phyloP scores from a whole-genome alignment of 92 coral and sea anemone species.

The Heteractis magnifica region DNA sequence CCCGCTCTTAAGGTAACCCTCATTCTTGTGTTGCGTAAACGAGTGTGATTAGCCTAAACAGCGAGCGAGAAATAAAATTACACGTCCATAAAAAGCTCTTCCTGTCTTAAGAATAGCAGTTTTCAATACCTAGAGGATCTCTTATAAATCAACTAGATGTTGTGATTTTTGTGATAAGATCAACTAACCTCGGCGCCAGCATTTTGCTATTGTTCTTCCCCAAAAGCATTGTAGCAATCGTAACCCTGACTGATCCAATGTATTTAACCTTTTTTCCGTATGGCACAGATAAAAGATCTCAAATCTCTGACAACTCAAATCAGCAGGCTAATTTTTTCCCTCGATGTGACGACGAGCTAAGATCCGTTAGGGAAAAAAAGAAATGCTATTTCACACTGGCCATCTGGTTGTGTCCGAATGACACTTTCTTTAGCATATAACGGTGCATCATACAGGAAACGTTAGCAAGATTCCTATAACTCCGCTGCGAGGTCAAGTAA shows the following conservation, averaged over 20 bases:
- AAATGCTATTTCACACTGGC: constrained; percentile 13
- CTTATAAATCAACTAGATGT: constrained; percentile 22
- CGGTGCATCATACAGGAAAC: constrained; percentile 87
- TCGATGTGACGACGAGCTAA: constrained; percentile 4
- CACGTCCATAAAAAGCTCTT: not conserved
- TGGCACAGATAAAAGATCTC: constrained; percentile 27
- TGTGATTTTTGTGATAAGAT: constrained; percentile 84
- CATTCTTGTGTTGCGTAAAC: constrained; percentile 56
- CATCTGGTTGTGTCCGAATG: constrained; percentile 57
- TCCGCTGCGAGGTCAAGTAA: constrained; percentile 74
- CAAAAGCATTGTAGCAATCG: constrained; percentile 58
- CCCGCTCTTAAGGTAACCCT: constrained; percentile 56
- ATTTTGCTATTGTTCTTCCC: constrained; percentile 73
- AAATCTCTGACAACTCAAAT: constrained; percentile 15
- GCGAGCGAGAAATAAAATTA: constrained; percentile 8
- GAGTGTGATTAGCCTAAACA: constrained; percentile 45
- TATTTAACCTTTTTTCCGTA: constrained; percentile 30
- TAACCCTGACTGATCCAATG: constrained; percentile 34
- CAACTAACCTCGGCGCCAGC: constrained; percentile 78
- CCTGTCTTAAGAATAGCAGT: not conserved
- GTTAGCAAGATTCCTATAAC: constrained; percentile 57
- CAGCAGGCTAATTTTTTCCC: constrained; percentile 2
- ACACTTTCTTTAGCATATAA: constrained; percentile 68
- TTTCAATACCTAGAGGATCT: not conserved
- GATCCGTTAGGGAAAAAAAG: constrained; percentile 43